Evolutionary conservation across 2,888 invertebrate species (phyloP), one percentile per base, ranked within the genome.

Genomic region (Ennomos erosarius): DNA sequence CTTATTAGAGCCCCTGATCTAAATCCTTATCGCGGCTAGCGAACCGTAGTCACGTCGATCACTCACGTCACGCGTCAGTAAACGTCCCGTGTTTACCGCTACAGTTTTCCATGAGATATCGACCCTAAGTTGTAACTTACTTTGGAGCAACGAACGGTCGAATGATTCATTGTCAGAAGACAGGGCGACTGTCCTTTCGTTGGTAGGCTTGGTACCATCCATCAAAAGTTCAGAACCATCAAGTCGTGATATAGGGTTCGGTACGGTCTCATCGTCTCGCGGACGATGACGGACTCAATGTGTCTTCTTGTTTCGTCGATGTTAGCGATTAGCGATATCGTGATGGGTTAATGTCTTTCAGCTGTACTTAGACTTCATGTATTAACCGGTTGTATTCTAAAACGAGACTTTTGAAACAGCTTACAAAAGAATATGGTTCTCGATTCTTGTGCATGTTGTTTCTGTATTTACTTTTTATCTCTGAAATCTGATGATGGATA

Each of bases 11-110:
- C 70, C 68, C 69, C 72, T 68, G 70, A 73, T 69, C 70, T 59
- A 66, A 66, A 66, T 71, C 64, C 65, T 75, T 79, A 78, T 78
- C 76, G 73, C 67, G 71, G 64, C 55, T 71, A 71, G 68, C 69
- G 67, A 62, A 65, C 68, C 63, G 68, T 61, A 67, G 63, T 49
- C 59, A 57, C 59, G 71, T 62, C 75, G 73, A 79, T 80, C 77
- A 68, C 70, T 81, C 78, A 79, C 73, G 68, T 73, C 71, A 73
- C 72, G 67, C 62, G 46, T 61, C 71, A 65, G 68, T 51, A 54
- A 54, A 50, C 47, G 54, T 43, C 51, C 55, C 55, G 45, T 64
- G 62, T 59, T 55, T 59, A 62, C 58, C 40, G 52, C 43, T 59
- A 60, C 56, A 64, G 58, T 64, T 64, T 64, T 65, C 57, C 60